These are phyloP conservation scores for Morinoia aosen DNA, from an alignment of 2,888 invertebrate species.

Conservation along the genomic window DNA sequence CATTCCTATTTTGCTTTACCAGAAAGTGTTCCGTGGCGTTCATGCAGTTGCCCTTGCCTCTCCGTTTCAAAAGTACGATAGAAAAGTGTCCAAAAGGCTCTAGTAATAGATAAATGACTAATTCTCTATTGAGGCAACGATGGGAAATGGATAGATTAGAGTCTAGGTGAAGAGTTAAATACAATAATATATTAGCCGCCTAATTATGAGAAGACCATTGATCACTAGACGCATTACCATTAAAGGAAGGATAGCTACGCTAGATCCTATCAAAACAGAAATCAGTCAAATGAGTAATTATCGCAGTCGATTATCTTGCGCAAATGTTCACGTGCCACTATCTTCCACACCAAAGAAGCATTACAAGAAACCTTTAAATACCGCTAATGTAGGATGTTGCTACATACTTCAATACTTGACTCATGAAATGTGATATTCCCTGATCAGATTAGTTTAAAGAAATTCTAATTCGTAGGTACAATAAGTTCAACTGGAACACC, in stretches of 20 bases:
- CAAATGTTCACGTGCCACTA: neutral
- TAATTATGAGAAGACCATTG: neutral
- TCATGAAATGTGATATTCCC: neutral
- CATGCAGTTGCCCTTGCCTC: neutral
- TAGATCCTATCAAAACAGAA: neutral
- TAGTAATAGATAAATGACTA: neutral
- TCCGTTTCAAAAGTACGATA: neutral
- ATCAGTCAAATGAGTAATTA: neutral
- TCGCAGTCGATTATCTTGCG: neutral
- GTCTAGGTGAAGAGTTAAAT: neutral
- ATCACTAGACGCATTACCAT: slow-evolving; percentile 37
- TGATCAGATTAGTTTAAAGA: neutral
- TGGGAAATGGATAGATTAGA: slow-evolving; percentile 24
- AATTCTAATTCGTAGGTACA: neutral
- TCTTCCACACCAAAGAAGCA: neutral
- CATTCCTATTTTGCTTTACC: neutral
- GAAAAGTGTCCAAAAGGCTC: slow-evolving; percentile 13
- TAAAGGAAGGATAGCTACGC: slow-evolving; percentile 14
- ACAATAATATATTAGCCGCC: slow-evolving; percentile 16
- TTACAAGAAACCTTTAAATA: neutral
- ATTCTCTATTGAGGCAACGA: slow-evolving; percentile 26
- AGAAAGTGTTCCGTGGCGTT: neutral
- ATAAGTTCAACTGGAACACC: neutral
- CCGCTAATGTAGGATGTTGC: neutral
- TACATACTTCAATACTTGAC: neutral